Conservation (phyloP, 1,140 invertebrate species). For the Alviniconcha marisindica region DNA sequence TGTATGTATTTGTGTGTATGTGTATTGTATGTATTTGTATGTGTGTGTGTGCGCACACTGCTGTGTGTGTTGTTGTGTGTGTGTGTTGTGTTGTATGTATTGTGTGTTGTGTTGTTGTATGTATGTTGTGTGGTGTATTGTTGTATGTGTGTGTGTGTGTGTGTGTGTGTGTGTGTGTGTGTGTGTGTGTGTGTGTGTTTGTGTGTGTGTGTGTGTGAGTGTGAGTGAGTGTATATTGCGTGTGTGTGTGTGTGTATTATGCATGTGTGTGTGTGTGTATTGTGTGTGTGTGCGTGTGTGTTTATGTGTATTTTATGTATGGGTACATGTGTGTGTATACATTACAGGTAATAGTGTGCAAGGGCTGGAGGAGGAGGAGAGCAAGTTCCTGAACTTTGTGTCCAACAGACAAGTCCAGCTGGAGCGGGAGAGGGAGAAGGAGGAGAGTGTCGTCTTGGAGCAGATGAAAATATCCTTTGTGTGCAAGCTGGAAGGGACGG, state of each 20-base stretch:
- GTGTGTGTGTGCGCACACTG: background rate
- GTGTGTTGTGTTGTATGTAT: background rate
- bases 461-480: constrained; percentile 66
- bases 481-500: background rate
- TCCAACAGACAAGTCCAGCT: constrained; percentile 81
- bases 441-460: constrained; percentile 61
- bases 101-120: background rate
- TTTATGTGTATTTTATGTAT: too few species aligned
- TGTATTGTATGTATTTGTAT: background rate
- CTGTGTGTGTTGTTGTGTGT: background rate
- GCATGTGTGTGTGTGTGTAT: too few species aligned
- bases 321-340: background rate
- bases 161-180: background rate
- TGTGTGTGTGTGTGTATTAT: too few species aligned
- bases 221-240: too few species aligned
- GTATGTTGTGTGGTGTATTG: background rate
- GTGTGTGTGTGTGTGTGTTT: background rate
- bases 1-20: background rate
- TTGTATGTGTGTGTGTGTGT: constrained; percentile 2
- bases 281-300: too few species aligned
- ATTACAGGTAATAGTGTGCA: constrained; percentile 91
- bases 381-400: constrained; percentile 93
- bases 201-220: too few species aligned
- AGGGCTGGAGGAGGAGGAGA: constrained; percentile 95
- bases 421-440: constrained; percentile 61